Percentiles rank a stretch among this genome's conserved stretches.
These are phyloP conservation scores for Phalacrocorax aristotelis DNA, from an alignment of 2,113 vertebrate genomes.

Conservation along the genomic window DNA sequence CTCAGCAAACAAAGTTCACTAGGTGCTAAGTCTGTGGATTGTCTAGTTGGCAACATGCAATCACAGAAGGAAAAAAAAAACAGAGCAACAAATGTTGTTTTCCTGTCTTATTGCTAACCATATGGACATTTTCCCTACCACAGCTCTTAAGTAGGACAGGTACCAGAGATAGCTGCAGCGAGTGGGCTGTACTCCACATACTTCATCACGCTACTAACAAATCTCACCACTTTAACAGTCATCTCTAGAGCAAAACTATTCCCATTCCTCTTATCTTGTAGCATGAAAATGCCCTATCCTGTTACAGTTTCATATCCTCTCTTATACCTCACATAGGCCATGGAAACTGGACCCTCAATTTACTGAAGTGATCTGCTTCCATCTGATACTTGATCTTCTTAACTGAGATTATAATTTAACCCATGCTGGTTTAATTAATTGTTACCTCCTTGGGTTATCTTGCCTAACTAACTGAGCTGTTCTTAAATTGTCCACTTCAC, in stretches of 20 bases:
- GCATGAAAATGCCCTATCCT: neutral
- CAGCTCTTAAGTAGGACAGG: constrained; percentile 63
- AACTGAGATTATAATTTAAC: neutral
- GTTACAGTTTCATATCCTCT: neutral
- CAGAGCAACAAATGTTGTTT: constrained; percentile 53
- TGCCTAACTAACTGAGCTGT: neutral
- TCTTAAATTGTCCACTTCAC: neutral
- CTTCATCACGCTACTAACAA: constrained; percentile 44
- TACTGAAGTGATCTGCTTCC: neutral
- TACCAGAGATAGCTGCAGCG: constrained; percentile 60
- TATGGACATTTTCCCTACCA: constrained; percentile 54
- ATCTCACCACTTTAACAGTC: constrained; percentile 8
- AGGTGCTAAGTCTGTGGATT: neutral
- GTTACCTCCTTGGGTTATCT: neutral
- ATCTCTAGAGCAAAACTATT: constrained; percentile 1
- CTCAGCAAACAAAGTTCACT: neutral
- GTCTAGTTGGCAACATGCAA: neutral
- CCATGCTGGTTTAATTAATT: neutral
- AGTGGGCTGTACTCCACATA: constrained; percentile 56
- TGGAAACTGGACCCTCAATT: neutral
- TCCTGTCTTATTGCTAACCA: constrained; percentile 52
- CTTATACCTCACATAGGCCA: neutral
- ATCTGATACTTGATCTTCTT: neutral
- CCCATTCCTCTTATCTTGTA: neutral
- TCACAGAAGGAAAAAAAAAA: neutral